phyloP scores from a whole-genome alignment of 2,797 vertebrate species.

The Oceanodroma leucorhoa region DNA sequence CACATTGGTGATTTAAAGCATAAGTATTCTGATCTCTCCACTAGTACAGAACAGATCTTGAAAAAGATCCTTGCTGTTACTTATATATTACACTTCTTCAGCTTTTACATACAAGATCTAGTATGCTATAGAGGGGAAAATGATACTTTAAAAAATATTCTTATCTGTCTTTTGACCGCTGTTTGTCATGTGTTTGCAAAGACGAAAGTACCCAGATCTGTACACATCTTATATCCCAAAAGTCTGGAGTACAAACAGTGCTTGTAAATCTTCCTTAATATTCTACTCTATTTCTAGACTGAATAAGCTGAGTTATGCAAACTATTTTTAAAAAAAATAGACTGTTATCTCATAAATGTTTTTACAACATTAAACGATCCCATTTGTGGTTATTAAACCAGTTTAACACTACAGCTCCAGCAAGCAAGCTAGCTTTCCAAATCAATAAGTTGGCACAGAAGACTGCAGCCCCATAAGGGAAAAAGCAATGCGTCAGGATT shows the following conservation, averaged over 20 bases:
- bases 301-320: neutral
- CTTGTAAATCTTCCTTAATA: neutral
- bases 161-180: neutral
- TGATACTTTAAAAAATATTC: neutral
- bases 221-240: neutral
- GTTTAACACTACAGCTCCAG: constrained; percentile 27
- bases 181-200: neutral
- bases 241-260: neutral
- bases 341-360: neutral
- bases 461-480: neutral
- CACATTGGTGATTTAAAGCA: neutral
- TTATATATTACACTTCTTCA: neutral
- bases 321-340: neutral
- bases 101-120: neutral
- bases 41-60: neutral
- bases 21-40: neutral
- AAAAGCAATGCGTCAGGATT: neutral
- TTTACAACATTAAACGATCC: neutral
- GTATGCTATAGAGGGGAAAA: neutral
- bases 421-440: neutral
- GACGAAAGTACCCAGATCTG: neutral
- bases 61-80: neutral
- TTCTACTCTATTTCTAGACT: neutral
- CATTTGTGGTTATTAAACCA: constrained; percentile 43
- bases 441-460: constrained; percentile 8